phyloP scores from a whole-genome alignment of 2,888 invertebrate genomes.

The Xestia xanthographa region DNA sequence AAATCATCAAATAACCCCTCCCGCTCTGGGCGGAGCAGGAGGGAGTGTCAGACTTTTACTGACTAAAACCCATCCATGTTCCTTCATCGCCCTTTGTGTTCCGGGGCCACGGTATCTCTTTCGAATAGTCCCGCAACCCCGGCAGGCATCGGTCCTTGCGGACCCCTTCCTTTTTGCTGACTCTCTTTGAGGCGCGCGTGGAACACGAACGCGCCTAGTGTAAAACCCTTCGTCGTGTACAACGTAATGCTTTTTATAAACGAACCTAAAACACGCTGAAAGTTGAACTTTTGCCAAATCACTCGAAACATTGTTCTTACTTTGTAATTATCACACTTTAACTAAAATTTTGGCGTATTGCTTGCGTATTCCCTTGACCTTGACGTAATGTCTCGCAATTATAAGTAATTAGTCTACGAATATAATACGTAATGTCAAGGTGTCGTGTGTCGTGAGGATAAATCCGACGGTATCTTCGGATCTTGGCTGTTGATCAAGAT shows the following conservation, averaged over 20 bases:
- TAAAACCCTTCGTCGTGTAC: conserved; percentile 10
- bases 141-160: too few species aligned
- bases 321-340: conserved; percentile 57
- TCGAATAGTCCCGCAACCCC: too few species aligned
- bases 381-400: conserved; percentile 68
- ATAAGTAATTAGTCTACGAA: conserved; percentile 71
- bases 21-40: too few species aligned
- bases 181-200: too few species aligned
- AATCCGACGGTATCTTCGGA: conserved; percentile 67
- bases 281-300: conserved; percentile 63
- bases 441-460: conserved; percentile 69
- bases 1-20: too few species aligned
- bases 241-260: conserved; percentile 54
- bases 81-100: too few species aligned
- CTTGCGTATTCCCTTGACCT: conserved; percentile 62
- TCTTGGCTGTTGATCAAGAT: conserved; percentile 82
- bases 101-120: too few species aligned
- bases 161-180: too few species aligned
- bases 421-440: conserved; percentile 76
- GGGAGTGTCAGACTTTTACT: too few species aligned
- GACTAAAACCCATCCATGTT: too few species aligned
- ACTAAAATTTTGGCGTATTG: conserved; percentile 58
- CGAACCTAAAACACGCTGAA: conserved; percentile 34
- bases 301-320: conserved; percentile 45
- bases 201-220: too few species aligned